Base-by-base conservation (phyloP, 2,113 vertebrate species). In the Petrocephalus microphthalmus region DNA sequence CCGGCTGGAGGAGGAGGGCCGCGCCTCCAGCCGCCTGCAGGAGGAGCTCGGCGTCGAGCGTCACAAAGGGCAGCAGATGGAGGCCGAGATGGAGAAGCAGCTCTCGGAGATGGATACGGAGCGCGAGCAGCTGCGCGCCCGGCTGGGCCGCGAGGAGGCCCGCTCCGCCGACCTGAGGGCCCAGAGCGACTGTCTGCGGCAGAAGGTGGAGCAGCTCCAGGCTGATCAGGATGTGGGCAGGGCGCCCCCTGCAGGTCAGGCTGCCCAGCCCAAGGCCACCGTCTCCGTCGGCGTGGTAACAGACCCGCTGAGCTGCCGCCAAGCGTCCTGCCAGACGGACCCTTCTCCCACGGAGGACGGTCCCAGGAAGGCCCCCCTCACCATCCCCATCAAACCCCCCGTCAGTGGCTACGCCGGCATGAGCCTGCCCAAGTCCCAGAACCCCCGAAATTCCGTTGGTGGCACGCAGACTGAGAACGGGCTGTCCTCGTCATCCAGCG, bases 61-160 rank as follows among this genome's bases (percentile, higher is more conserved):
- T 81, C 96, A 94, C 89, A 96, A 91, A 19, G 95, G 97, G 88
- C 93, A 96, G 0, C 97, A 98, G 91, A 95, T 96, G 95, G 96
- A 97, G 91, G 96, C 96, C 15, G 97, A 98, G 91, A 97, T 98
- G 97, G 98, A 99, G 90, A 99, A 99, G 90, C 98, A 99, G 90
- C 95, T 99, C 91, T 97, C 98, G 0, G 98, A 99, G 91, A 96
- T 99, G 22, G 98, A 99, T 91, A 99, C 97, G 0, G 98, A 99
- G 91, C 96, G 97, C 45, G 98, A 99, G 74, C 98, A 98, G 93
- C 96, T 99, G 84, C 96, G 97, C n/a, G 96, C 97, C 90, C 96
- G 96, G 92, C 96, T 99, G 90, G 95, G 93, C 87, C 96, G 97
- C n/a, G 98, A 99, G 91, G 98, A 99, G 94, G 91, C 91, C 0